These are phyloP conservation scores for Mus minutoides DNA, from an alignment of 2,797 vertebrate genomes.

Conservation along the genomic window DNA sequence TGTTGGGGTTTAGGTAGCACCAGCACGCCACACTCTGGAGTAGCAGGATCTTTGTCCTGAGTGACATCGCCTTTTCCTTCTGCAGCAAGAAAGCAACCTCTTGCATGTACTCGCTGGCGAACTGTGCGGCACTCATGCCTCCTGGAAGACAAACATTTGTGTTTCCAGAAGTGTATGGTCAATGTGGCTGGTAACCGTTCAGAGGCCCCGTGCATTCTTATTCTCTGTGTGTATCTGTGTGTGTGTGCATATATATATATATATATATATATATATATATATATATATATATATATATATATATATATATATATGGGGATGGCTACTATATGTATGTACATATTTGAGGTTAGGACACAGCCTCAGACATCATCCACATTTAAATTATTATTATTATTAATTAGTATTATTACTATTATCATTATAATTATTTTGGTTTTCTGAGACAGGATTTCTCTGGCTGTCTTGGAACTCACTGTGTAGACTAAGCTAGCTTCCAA, in stretches of 20 bases:
- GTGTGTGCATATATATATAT: neutral
- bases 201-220: neutral
- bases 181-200: neutral
- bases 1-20: slow-evolving; percentile 75
- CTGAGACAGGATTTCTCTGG: neutral
- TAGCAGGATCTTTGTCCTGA: slow-evolving; percentile 38
- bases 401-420: neutral
- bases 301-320: neutral
- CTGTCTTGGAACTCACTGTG: neutral
- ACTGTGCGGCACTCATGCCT: slow-evolving; percentile 15
- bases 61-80: neutral
- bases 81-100: slow-evolving; percentile 63
- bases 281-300: too few species aligned
- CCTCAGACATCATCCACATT: neutral
- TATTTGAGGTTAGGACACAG: neutral
- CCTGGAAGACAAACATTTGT: slow-evolving; percentile 61
- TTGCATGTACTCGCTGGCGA: slow-evolving; percentile 47
- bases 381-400: neutral
- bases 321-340: neutral
- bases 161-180: neutral
- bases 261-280: too few species aligned
- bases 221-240: neutral
- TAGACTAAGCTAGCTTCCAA: neutral
- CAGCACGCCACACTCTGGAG: slow-evolving; percentile 66
- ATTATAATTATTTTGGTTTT: neutral